Evolutionary conservation across 2,113 vertebrate genomes (phyloP).

Genomic region (Heteronetta atricapilla): DNA sequence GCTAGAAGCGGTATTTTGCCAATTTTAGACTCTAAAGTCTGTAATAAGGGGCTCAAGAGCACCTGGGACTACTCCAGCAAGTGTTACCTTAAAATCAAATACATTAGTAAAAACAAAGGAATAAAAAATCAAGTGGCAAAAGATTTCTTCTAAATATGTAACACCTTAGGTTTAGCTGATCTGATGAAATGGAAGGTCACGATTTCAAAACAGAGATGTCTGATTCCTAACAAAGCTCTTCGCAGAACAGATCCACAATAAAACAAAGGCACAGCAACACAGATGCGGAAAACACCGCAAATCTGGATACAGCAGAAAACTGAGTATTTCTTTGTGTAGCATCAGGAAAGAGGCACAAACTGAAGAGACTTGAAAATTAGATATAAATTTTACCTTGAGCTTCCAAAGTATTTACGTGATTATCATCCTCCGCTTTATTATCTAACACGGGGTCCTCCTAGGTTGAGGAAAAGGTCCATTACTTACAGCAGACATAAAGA

Average conservation of each 20-base stretch:
- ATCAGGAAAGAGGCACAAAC: neutral
- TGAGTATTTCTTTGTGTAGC: neutral
- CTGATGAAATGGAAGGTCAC: neutral
- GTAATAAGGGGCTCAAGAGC: neutral
- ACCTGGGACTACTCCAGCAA: neutral
- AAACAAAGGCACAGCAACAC: neutral
- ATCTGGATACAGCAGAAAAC: neutral
- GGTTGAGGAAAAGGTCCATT: neutral
- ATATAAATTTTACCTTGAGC: conserved; percentile 64
- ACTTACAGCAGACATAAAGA: neutral
- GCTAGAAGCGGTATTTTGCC: neutral
- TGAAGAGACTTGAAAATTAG: neutral
- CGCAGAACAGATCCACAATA: neutral
- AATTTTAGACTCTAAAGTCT: neutral
- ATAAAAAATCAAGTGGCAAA: neutral
- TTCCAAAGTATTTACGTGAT: neutral
- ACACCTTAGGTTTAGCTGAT: neutral
- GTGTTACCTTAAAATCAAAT: neutral
- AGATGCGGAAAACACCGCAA: neutral
- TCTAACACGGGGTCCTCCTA: conserved; percentile 66
- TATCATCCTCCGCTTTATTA: conserved; percentile 19
- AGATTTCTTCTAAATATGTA: neutral
- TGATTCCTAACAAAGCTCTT: neutral
- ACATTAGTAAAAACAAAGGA: neutral
- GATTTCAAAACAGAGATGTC: neutral